These are phyloP conservation scores for Myopa testacea DNA, from an alignment of 2,888 invertebrate genomes.

Conservation along the genomic window DNA sequence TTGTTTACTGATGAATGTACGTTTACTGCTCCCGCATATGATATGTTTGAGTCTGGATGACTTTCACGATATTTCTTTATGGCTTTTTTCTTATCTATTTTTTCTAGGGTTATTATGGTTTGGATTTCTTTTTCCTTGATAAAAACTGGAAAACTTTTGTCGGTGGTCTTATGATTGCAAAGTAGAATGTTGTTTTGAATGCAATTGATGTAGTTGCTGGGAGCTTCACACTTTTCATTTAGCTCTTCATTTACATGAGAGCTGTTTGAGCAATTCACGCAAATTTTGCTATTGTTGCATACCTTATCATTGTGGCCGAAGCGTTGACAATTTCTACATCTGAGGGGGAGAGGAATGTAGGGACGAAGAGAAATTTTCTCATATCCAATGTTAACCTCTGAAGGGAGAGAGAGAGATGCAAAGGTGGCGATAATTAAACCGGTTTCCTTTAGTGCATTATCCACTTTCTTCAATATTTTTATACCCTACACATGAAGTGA, in stretches of 20 bases:
- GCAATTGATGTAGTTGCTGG: too few relatives aligned
- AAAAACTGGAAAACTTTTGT: too few relatives aligned
- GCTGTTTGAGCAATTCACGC: neutral
- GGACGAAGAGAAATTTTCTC: constrained; percentile 6
- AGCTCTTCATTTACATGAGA: too few relatives aligned
- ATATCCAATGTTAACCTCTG: neutral
- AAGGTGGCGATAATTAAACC: constrained; percentile 10
- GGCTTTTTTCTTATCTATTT: neutral
- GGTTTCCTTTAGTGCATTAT: constrained; percentile 5
- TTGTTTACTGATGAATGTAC: too few relatives aligned
- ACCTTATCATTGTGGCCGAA: constrained; percentile 11
- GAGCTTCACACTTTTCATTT: too few relatives aligned
- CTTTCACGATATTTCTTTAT: neutral
- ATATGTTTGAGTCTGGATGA: neutral
- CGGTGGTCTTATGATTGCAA: too few relatives aligned
- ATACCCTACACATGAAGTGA: too few relatives aligned
- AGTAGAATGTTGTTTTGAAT: too few relatives aligned
- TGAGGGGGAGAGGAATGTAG: constrained; percentile 18
- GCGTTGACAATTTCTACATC: constrained; percentile 8
- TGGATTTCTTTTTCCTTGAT: constrained; percentile 5
- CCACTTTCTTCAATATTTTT: constrained; percentile 2
- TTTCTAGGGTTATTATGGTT: constrained; percentile 5
- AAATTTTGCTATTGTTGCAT: constrained; percentile 20
- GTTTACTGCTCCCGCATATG: too few relatives aligned
- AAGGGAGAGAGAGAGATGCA: neutral